These are phyloP conservation scores for Homarus gammarus DNA, from an alignment of 2,888 invertebrate species.

Conservation along the genomic window DNA sequence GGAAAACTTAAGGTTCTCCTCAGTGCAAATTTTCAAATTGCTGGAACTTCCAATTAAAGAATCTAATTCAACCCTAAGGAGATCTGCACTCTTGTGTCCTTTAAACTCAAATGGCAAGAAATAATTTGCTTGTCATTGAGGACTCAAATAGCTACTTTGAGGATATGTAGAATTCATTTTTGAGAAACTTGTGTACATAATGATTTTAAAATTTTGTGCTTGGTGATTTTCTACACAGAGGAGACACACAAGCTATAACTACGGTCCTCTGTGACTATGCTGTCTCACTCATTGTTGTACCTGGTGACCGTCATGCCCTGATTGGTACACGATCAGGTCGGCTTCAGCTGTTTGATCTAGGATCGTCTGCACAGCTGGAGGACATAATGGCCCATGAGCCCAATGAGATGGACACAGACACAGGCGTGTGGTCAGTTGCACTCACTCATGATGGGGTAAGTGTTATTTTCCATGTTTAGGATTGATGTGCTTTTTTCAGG, in stretches of 20 bases:
- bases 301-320: constrained; percentile 93
- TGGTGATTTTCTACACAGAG: constrained; percentile 22
- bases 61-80: too few relatives aligned
- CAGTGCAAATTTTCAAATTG: too few relatives aligned
- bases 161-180: too few relatives aligned
- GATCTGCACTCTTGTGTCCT: too few relatives aligned
- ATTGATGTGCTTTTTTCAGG: too few relatives aligned
- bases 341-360: constrained; percentile 90
- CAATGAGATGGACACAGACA: constrained; percentile 78
- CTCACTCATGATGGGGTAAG: constrained; percentile 89
- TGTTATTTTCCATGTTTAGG: constrained; percentile 24
- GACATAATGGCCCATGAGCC: constrained; percentile 86
- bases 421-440: constrained; percentile 89
- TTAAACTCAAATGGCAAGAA: too few relatives aligned
- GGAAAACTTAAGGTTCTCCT: too few relatives aligned
- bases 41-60: too few relatives aligned
- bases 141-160: too few relatives aligned
- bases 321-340: constrained; percentile 92
- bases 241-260: constrained; percentile 83
- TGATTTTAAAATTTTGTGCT: not conserved
- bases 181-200: not conserved
- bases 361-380: constrained; percentile 89
- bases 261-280: constrained; percentile 85
- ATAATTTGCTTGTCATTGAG: too few relatives aligned
- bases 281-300: constrained; percentile 88